phyloP scores from a whole-genome alignment of 2,888 invertebrate species.

The Tetropium fuscum region DNA sequence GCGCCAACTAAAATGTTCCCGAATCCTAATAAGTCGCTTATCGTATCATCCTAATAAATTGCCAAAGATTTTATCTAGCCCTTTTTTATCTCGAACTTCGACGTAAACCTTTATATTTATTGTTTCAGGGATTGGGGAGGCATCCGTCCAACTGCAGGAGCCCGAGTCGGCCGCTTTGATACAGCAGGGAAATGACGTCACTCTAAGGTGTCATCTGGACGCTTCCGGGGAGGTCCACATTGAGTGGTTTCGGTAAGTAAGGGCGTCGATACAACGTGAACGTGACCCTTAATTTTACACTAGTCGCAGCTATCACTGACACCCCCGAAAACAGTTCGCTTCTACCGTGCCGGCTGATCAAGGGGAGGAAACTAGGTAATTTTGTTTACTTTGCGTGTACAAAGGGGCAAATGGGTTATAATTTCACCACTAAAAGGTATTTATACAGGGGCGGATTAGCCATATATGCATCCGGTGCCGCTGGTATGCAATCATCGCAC shows the following conservation, averaged over 20 bases:
- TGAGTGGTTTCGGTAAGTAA: conserved; percentile 75
- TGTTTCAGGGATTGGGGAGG: conserved; percentile 73
- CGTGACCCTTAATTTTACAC: conserved; percentile 24
- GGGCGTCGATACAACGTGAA: conserved; percentile 17
- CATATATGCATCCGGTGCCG: no score
- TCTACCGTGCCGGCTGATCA: conserved; percentile 16
- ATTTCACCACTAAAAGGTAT: background rate
- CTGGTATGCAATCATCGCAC: no score
- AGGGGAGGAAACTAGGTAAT: conserved; percentile 22
- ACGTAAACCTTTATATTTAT: conserved; percentile 39
- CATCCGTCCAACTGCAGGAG: conserved; percentile 69
- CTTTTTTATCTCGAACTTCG: no score
- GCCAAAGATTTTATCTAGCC: no score
- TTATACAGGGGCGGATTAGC: background rate
- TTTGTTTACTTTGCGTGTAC: conserved; percentile 10
- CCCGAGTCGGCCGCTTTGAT: conserved; percentile 69
- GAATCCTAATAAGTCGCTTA: no score
- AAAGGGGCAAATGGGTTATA: conserved; percentile 5
- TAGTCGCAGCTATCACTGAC: conserved; percentile 23
- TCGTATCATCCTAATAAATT: conserved; percentile 17
- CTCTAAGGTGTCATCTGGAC: conserved; percentile 74
- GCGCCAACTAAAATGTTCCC: no score
- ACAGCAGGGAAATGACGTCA: conserved; percentile 68
- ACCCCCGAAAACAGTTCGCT: conserved; percentile 23
- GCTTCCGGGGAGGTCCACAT: conserved; percentile 75